Evolutionary conservation across 2,888 invertebrate species (phyloP).

Genomic region (Epirrita christyi): DNA sequence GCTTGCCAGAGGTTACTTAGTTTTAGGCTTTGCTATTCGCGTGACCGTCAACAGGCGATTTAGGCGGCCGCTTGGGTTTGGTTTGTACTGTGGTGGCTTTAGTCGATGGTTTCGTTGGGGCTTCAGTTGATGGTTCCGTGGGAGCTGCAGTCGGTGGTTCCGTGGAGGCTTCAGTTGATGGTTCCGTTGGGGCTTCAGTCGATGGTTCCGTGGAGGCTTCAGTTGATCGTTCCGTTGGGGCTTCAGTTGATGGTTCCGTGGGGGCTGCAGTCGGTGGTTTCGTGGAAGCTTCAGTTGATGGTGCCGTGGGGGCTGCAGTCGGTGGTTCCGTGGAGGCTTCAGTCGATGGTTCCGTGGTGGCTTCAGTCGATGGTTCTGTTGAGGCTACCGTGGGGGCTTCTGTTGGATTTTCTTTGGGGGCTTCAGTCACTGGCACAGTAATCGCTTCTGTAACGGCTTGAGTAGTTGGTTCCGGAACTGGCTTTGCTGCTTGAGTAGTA

Average conservation of each 20-base stretch:
- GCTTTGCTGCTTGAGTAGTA: constrained; percentile 10
- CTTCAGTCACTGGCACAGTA: constrained; percentile 3
- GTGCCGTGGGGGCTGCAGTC: background rate
- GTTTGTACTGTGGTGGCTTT: background rate
- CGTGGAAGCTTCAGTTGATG: background rate
- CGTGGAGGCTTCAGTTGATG: background rate
- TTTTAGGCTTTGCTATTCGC: background rate
- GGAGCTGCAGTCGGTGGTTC: background rate
- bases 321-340: constrained; percentile 1
- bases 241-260: background rate
- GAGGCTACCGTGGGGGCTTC: background rate
- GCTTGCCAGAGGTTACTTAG: background rate
- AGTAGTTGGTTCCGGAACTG: background rate
- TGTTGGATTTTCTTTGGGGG: constrained; percentile 2
- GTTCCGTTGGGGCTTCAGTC: background rate
- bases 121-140: background rate
- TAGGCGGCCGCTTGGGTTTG: background rate
- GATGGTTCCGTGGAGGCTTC: background rate
- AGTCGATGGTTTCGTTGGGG: background rate
- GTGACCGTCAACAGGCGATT: background rate
- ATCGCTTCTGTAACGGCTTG: background rate
- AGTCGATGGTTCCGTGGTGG: background rate
- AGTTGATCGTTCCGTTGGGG: background rate
- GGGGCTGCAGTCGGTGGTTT: background rate
- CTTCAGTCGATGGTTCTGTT: background rate